Evolutionary conservation across 2,888 invertebrate species (phyloP).

Genomic region (Chrysomela aeneicollis): DNA sequence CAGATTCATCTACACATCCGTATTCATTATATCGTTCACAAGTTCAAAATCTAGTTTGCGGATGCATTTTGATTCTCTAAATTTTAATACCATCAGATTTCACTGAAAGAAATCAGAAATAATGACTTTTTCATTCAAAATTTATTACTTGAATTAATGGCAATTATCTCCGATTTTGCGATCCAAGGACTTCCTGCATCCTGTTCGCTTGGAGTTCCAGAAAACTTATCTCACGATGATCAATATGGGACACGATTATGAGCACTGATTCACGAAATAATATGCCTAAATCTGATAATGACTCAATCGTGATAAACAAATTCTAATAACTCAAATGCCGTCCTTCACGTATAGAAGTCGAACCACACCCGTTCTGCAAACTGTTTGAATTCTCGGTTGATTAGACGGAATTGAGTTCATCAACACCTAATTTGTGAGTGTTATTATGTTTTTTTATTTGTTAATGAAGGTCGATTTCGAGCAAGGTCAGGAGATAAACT

Average conservation of each 20-base stretch:
- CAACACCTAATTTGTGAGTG: background rate
- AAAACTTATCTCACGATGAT: background rate
- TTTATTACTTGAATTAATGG: no score
- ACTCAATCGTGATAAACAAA: slow-evolving; percentile 5
- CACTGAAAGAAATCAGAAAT: no score
- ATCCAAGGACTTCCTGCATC: background rate
- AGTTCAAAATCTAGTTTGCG: no score
- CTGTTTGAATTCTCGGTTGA: background rate
- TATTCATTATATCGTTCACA: no score
- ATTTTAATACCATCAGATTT: no score
- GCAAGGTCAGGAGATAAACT: background rate
- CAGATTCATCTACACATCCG: no score
- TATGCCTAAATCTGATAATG: background rate
- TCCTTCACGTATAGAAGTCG: background rate
- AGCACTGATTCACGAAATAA: background rate
- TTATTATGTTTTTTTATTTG: background rate
- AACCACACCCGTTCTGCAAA: background rate
- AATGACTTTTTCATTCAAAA: no score
- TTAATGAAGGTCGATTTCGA: background rate
- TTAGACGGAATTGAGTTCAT: background rate
- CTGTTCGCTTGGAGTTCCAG: background rate
- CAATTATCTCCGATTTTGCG: no score
- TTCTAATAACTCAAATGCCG: background rate
- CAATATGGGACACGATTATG: background rate
- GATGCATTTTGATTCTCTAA: no score